phyloP scores from a whole-genome alignment of 2,113 vertebrate genomes.

The Hypanus sabinus region DNA sequence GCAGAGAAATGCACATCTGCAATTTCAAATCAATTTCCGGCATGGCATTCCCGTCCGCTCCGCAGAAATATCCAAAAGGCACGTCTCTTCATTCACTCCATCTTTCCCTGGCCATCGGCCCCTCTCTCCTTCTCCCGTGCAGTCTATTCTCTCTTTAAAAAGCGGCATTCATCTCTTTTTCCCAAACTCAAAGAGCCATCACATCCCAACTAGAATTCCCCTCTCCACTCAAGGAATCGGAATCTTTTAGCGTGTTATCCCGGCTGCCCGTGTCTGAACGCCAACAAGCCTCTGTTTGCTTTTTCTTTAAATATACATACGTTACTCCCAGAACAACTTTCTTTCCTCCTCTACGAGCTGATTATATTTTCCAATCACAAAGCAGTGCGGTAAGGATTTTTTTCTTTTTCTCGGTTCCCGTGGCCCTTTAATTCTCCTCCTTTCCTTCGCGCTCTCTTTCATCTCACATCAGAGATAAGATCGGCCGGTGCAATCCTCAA shows the following conservation, averaged over 20 bases:
- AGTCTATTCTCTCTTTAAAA: neutral
- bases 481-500: neutral
- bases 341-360: neutral
- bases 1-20: constrained; percentile 15
- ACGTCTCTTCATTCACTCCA: neutral
- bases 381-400: constrained; percentile 12
- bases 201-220: neutral
- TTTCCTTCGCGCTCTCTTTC: neutral
- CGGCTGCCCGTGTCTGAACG: neutral
- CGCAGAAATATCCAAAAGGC: constrained; percentile 17
- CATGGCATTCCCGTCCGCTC: neutral
- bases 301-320: neutral
- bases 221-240: neutral
- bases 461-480: neutral
- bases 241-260: neutral
- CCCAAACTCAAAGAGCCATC: neutral
- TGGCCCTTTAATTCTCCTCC: neutral
- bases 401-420: neutral
- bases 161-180: neutral
- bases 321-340: constrained; percentile 25
- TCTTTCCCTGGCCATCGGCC: neutral
- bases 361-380: constrained; percentile 34
- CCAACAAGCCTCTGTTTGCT: neutral
- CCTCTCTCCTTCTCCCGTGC: neutral
- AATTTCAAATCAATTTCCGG: constrained; percentile 33